These are phyloP conservation scores for Leucophora obtusa DNA, from an alignment of 2,888 invertebrate genomes.

Conservation along the genomic window DNA sequence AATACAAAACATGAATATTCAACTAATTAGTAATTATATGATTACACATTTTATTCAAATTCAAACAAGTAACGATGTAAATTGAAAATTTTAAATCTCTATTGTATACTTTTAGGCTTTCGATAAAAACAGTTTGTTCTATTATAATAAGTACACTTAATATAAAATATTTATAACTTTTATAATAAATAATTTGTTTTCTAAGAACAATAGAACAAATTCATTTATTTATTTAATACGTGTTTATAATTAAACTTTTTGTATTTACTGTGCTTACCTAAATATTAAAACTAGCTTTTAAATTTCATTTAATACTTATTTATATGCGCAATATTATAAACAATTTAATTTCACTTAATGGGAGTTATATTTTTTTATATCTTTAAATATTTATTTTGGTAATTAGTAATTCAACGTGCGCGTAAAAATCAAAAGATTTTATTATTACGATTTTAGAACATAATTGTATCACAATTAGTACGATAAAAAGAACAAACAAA, in stretches of 20 bases:
- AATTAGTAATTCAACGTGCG: slow-evolving; percentile 19
- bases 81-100: neutral
- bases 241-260: neutral
- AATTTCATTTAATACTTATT: slow-evolving; percentile 24
- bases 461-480: neutral
- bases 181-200: neutral
- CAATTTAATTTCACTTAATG: slow-evolving; percentile 40
- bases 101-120: slow-evolving; percentile 21
- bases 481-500: neutral
- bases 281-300: slow-evolving; percentile 10
- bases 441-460: neutral
- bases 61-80: neutral
- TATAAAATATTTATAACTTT: neutral
- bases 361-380: slow-evolving; percentile 5
- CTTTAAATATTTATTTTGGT: slow-evolving; percentile 27
- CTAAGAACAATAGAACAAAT: neutral
- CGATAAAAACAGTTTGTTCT: neutral
- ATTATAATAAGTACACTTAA: neutral
- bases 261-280: neutral
- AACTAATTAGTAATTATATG: slow-evolving; percentile 32
- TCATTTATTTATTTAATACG: neutral
- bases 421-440: slow-evolving; percentile 20
- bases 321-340: slow-evolving; percentile 30
- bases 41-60: neutral
- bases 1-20: slow-evolving; percentile 39